phyloP scores from a whole-genome alignment of 2,113 vertebrate genomes.

The Actenoides hombroni region DNA sequence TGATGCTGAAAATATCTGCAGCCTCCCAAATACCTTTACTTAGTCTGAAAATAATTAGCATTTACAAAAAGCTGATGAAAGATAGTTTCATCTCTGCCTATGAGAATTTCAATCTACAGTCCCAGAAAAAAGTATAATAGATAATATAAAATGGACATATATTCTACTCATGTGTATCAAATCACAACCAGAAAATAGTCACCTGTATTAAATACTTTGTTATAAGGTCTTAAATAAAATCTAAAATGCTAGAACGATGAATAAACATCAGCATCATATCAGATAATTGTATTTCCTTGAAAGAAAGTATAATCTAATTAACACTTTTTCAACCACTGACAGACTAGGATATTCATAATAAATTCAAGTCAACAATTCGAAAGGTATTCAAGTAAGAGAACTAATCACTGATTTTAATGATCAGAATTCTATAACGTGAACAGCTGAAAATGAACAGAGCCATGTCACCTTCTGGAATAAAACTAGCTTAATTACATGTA shows the following conservation, averaged over 20 bases:
- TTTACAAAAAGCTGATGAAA: not conserved
- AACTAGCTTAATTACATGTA: not conserved
- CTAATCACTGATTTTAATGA: not conserved
- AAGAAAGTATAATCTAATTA: constrained; percentile 3
- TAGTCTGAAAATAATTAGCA: not conserved
- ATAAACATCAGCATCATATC: not conserved
- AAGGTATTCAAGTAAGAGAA: not conserved
- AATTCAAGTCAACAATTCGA: not conserved
- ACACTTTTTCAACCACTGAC: not conserved
- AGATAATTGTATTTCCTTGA: not conserved
- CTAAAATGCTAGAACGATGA: not conserved
- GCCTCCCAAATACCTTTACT: not conserved
- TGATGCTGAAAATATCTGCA: not conserved
- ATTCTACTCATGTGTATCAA: not conserved
- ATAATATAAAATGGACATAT: not conserved
- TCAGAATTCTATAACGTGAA: not conserved
- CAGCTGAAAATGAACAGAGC: not conserved
- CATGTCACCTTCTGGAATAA: not conserved
- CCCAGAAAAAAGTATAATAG: not conserved
- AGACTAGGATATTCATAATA: not conserved
- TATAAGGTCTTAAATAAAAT: not conserved
- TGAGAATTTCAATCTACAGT: not conserved
- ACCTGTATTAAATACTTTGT: not conserved
- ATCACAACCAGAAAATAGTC: not conserved
- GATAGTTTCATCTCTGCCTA: not conserved